Conservation (phyloP, 92 coral and sea anemone species). For the Siderastrea radians region DNA sequence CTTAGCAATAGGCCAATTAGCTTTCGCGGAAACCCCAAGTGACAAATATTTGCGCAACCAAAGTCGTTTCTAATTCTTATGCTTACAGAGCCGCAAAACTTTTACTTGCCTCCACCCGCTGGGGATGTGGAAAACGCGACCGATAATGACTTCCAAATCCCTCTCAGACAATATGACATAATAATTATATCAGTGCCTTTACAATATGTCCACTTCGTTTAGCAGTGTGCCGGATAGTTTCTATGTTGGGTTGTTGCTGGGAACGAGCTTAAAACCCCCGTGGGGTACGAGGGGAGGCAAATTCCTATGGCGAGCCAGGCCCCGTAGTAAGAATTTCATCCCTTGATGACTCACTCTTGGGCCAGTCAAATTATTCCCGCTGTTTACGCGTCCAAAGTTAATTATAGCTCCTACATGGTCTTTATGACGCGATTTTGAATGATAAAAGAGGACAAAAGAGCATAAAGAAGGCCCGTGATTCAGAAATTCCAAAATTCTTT, state of each 20-base stretch:
- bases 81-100: neutral
- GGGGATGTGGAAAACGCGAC: neutral
- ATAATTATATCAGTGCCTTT: no score
- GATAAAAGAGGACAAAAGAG: slow-evolving; percentile 27
- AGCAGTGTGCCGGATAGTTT: no score
- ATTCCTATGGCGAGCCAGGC: neutral
- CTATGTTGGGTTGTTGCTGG: neutral
- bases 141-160: neutral
- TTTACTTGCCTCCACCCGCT: neutral
- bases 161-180: neutral
- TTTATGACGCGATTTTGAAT: slow-evolving; percentile 12
- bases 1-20: no score
- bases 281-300: neutral
- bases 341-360: neutral
- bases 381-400: slow-evolving; percentile 10
- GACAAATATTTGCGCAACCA: neutral
- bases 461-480: neutral
- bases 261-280: neutral
- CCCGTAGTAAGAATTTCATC: neutral
- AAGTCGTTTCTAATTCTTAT: no score
- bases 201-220: no score
- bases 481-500: slow-evolving; percentile 31
- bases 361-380: neutral
- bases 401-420: slow-evolving; percentile 32
- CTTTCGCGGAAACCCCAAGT: no score